Evolutionary conservation across 2,113 vertebrate genomes (phyloP).

Genomic region (Merops nubicus): DNA sequence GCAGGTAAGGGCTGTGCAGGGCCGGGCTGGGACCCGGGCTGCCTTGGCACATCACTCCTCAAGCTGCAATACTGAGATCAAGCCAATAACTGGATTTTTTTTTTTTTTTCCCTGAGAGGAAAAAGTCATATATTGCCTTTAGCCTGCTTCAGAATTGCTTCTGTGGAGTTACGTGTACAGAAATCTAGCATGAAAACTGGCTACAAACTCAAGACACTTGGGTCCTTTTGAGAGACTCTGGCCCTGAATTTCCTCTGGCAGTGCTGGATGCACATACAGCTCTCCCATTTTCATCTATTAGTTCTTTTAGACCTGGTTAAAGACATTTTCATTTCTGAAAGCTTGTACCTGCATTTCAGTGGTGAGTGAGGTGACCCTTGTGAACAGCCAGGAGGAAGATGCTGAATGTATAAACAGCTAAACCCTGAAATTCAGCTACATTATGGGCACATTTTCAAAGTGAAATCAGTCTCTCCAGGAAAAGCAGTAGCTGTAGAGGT

Average conservation of each 20-base stretch:
- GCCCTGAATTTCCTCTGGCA: neutral
- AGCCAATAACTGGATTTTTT: neutral
- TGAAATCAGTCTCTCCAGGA: neutral
- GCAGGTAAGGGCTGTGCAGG: slow-evolving; percentile 83
- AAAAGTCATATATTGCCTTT: accelerated
- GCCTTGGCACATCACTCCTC: neutral
- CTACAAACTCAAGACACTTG: accelerated
- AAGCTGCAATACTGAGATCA: neutral
- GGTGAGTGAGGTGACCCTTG: neutral
- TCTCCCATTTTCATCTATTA: neutral
- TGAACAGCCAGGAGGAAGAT: neutral
- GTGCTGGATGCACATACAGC: accelerated
- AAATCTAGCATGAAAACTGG: neutral
- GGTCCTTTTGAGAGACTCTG: neutral
- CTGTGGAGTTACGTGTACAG: neutral
- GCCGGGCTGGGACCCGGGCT: accelerated
- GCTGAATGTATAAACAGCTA: neutral
- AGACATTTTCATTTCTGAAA: neutral
- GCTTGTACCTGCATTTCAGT: neutral
- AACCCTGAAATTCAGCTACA: neutral
- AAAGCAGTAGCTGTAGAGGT: neutral
- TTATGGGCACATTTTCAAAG: neutral
- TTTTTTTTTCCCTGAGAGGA: accelerated
- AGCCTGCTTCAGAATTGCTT: neutral
- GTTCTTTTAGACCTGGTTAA: neutral